These are phyloP conservation scores for Distichodus sexfasciatus DNA, from an alignment of 2,797 vertebrate species.

Conservation along the genomic window DNA sequence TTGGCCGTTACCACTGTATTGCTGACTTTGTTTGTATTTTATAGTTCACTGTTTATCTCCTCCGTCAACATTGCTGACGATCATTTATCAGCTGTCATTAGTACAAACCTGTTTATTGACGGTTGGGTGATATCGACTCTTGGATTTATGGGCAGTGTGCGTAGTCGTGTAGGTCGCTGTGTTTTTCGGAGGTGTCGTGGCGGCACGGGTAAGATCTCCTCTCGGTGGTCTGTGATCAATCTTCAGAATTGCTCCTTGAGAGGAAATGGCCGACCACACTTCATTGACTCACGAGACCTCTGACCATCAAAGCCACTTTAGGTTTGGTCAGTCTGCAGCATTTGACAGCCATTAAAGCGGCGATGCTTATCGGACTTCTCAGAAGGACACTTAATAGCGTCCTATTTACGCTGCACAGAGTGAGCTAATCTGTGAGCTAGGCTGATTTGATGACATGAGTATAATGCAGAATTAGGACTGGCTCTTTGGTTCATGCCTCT, in stretches of 20 bases:
- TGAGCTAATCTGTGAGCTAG: constrained; percentile 23
- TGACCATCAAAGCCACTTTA: constrained; percentile 39
- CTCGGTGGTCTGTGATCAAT: constrained; percentile 50
- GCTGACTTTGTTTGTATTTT: too few species aligned
- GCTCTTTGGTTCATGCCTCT: too few species aligned
- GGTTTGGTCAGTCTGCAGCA: constrained; percentile 58
- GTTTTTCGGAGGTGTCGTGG: constrained; percentile 42
- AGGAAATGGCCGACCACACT: constrained; percentile 52
- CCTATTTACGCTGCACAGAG: constrained; percentile 36
- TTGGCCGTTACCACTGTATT: too few species aligned
- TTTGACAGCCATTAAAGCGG: constrained; percentile 66
- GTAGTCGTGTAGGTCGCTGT: constrained; percentile 42
- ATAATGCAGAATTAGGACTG: too few species aligned
- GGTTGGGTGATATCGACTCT: too few species aligned
- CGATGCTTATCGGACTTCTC: constrained; percentile 72
- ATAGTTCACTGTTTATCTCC: too few species aligned
- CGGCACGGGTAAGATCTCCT: constrained; percentile 24
- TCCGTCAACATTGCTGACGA: too few species aligned
- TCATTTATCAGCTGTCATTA: too few species aligned
- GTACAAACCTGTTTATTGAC: too few species aligned
- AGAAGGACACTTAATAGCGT: constrained; percentile 47
- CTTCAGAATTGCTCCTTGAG: constrained; percentile 47
- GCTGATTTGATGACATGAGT: constrained; percentile 22
- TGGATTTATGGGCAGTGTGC: too few species aligned
- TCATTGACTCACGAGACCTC: constrained; percentile 48